Evolutionary conservation across 2,797 vertebrate genomes (phyloP).

Genomic region (Meda fulgida): DNA sequence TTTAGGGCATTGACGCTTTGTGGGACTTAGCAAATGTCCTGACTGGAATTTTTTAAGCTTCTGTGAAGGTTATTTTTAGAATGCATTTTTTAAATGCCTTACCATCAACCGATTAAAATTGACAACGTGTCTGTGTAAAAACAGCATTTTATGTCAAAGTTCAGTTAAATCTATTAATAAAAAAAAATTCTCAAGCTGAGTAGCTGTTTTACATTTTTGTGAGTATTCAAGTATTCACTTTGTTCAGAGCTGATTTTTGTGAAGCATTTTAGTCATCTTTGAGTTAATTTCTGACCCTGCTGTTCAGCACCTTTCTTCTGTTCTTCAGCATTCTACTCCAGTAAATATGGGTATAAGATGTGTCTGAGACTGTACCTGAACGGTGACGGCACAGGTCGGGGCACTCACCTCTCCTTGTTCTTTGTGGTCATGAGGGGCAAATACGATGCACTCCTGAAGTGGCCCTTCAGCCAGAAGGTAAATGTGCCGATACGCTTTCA

Average conservation of each 20-base stretch:
- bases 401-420: conserved; percentile 93
- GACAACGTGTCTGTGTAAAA: background rate
- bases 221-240: background rate
- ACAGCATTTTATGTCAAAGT: background rate
- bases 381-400: conserved; percentile 90
- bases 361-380: conserved; percentile 95
- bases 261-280: background rate
- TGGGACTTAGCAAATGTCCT: background rate
- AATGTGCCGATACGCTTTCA: background rate
- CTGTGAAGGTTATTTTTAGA: background rate
- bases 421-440: conserved; percentile 97
- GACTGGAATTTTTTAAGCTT: background rate
- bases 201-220: background rate
- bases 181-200: background rate
- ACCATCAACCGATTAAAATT: background rate
- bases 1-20: background rate
- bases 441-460: conserved; percentile 89
- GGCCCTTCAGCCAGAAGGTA: conserved; percentile 99
- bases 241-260: background rate
- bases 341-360: conserved; percentile 98
- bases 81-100: background rate
- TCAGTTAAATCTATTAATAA: background rate
- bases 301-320: background rate
- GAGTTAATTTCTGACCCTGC: background rate
- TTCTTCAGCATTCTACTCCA: conserved; percentile 92